Evolutionary conservation across 2,888 invertebrate species (phyloP), one percentile per base, ranked within the genome.

Genomic region (Brenthis hecate): DNA sequence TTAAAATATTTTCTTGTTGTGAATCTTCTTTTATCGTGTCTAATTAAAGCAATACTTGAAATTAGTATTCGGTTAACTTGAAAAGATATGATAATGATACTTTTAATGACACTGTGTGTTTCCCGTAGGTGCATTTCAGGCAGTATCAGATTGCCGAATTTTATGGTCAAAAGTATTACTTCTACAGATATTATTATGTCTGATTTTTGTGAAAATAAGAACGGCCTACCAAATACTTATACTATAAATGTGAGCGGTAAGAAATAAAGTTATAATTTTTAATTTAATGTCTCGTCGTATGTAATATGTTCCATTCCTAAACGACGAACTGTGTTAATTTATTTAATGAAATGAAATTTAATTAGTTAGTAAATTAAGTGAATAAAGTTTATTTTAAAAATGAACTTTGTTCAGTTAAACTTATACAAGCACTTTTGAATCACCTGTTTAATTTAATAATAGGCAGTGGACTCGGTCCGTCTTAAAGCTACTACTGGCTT

Each of bases 81-180:
- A 43, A 11, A 43, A 43, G 11, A 43, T 43, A 43, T 43, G 36
- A 2, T 43, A 43, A 43, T 43, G 1, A 43, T 43, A 43, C 2
- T 11, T 36, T 11, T 43, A 43, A 43, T 43, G 36, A 43, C 11
- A 43, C 11, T 43, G 36, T 43, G 11, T 14, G 1, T 50, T 62
- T 74, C 76, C 78, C 51, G 11, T 79, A 95, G 95, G 69, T 87
- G 94, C 58, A 87, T 92, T 73, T 93, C 88, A 63, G 95, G 95
- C 0, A 91, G 86, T 65, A 87, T 94, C 3, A 84, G 94, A 63
- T 82, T 88, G 16, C 92, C 93, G 0, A 85, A 91, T 75, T 92
- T 81, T 55, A 74, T 78, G 1, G 80, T 92, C 2, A 74, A 80
- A 23, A 80, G 85, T 4, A 89, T 95, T 51, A 87, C 86, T 6